phyloP scores from a whole-genome alignment of 2,113 vertebrate genomes.

The Onychorhynchus coronatus region DNA sequence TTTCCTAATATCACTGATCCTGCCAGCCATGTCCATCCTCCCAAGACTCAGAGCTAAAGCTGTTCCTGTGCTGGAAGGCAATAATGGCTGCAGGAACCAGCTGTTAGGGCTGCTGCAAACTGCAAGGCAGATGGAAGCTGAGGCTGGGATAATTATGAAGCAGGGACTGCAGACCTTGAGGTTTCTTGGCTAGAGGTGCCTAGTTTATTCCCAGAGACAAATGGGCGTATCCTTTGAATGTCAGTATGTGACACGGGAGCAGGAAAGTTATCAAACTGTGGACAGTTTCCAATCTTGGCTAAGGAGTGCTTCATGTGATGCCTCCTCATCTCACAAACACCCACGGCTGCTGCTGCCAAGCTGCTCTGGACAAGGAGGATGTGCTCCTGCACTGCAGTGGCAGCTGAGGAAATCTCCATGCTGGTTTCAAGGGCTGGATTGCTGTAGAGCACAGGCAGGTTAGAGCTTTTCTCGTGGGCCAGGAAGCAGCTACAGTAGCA shows the following conservation, averaged over 20 bases:
- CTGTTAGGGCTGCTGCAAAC: not conserved
- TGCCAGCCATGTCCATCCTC: not conserved
- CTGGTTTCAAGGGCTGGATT: not conserved
- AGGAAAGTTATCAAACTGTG: not conserved
- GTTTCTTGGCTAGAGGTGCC: not conserved
- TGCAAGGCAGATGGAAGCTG: not conserved
- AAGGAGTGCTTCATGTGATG: not conserved
- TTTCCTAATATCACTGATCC: not conserved
- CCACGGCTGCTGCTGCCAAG: not conserved
- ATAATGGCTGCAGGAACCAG: constrained; percentile 10
- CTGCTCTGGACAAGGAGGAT: constrained; percentile 8
- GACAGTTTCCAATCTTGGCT: not conserved
- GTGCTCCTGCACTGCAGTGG: not conserved
- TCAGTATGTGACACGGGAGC: not conserved
- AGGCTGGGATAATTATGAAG: not conserved
- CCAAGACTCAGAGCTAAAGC: not conserved
- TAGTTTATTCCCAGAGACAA: not conserved
- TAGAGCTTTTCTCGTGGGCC: not conserved
- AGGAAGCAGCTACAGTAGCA: not conserved
- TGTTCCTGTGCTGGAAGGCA: not conserved
- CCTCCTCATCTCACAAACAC: not conserved
- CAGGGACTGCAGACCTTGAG: not conserved
- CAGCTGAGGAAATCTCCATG: not conserved
- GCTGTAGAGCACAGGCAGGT: not conserved
- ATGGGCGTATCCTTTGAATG: not conserved